Conservation (phyloP, 2,113 vertebrate genomes). For the Manacus vitellinus region DNA sequence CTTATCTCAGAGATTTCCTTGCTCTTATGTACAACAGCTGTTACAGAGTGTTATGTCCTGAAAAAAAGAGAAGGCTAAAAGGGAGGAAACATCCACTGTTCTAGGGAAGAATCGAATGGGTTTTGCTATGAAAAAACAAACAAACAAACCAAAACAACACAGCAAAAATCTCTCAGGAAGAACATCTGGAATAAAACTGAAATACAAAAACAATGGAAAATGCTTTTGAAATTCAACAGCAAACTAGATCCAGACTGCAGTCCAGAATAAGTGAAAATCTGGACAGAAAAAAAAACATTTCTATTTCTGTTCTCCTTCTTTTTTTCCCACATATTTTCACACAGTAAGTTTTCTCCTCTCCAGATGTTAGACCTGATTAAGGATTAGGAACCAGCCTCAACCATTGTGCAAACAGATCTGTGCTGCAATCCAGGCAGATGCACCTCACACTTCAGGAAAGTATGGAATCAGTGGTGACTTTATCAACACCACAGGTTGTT, state of each 20-base stretch:
- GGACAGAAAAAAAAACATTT: background rate
- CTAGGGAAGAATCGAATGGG: background rate
- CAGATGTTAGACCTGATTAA: background rate
- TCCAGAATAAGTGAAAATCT: background rate
- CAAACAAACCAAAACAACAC: background rate
- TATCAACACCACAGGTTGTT: background rate
- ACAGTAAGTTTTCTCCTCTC: background rate
- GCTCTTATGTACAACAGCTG: background rate
- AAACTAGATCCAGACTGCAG: background rate
- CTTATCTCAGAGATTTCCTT: background rate
- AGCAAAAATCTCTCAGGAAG: background rate
- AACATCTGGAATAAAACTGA: conserved; percentile 33
- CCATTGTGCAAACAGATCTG: background rate
- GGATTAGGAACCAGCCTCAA: background rate
- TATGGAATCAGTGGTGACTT: background rate
- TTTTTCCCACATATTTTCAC: rapidly evolving
- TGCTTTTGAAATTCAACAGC: background rate
- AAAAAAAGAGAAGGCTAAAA: background rate
- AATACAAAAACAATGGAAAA: conserved; percentile 44
- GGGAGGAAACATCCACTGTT: background rate
- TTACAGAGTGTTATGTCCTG: background rate
- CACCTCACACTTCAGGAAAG: background rate
- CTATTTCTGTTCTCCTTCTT: background rate
- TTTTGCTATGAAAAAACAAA: background rate
- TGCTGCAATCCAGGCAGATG: background rate